Base-by-base conservation (phyloP, 2,113 vertebrate genomes). In the Lampris megalopsis region DNA sequence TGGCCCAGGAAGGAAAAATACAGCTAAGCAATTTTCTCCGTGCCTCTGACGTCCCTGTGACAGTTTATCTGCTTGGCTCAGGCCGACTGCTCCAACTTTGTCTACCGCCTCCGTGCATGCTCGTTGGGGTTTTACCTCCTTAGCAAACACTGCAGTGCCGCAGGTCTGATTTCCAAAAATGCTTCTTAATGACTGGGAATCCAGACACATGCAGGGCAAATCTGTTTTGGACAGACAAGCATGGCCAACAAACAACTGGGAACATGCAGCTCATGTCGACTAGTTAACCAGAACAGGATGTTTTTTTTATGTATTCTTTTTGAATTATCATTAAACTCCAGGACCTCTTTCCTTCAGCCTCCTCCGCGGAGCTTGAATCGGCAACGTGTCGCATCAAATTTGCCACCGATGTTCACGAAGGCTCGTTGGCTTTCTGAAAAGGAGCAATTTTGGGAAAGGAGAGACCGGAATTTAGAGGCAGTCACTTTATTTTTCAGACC, bases 401-500 rank as follows among this genome's bases (percentile, higher is more conserved):
- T 84, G 74, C 79, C 58, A 71, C 7, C 24, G 71, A 50, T 86
- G 79, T 80, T 62, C 82, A 54, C 58, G 43, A 57, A 71, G 65
- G 62, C 63, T 77, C 5, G 47, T 68, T 63, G 76, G 83, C 79
- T 76, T 8, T 61, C 7, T 37, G 66, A 77, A 77, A 72, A 53
- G 69, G 90, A 89, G 91, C 86, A 90, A 91, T 88, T 88, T 85
- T n/a, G 52, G 68, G 75, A 82, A 85, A 71, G 61, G 52, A 76
- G 84, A 73, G 49, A 73, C 52, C 65, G 75, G 61, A 89, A 89
- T 73, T 77, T 38, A 72, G 58, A 78, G 84, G 69, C 53, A 67
- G 63, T 63, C 43, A 1, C 74, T 89, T 91, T 90, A 60, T 86
- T 88, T 92, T 89, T 83, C 9, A 79, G 75, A 73, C 79, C 66